phyloP scores from a whole-genome alignment of 2,888 invertebrate genomes.

The Clistopyga incitator region DNA sequence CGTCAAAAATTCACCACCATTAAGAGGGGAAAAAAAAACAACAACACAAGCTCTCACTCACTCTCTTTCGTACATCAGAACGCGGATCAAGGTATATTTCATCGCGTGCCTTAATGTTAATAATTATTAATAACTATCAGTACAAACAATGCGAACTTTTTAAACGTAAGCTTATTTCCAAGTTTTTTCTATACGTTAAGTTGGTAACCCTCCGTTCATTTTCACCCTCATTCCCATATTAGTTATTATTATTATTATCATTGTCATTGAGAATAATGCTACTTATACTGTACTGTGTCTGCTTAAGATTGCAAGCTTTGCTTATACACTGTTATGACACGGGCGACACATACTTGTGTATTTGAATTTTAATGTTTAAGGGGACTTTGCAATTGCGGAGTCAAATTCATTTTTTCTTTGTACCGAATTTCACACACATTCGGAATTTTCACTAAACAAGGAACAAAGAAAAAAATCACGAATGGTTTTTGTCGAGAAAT shows the following conservation, averaged over 20 bases:
- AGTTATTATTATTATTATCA: conserved; percentile 17
- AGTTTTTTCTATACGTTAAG: conserved; percentile 28
- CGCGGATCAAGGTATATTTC: conserved; percentile 62
- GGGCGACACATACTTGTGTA: not conserved
- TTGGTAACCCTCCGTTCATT: conserved; percentile 49
- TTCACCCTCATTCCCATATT: conserved; percentile 41
- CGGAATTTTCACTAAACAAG: too few species aligned
- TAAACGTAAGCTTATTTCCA: conserved; percentile 34
- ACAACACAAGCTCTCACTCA: conserved; percentile 64
- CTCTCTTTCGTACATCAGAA: conserved; percentile 65
- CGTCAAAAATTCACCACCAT: conserved; percentile 14
- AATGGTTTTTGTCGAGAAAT: too few species aligned
- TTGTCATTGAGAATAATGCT: conserved; percentile 45
- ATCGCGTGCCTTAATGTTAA: conserved; percentile 49
- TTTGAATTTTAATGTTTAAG: not conserved
- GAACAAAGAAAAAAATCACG: too few species aligned
- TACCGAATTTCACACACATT: too few species aligned
- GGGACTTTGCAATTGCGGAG: conserved; percentile 18
- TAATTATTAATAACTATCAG: conserved; percentile 23
- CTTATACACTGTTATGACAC: conserved; percentile 24
- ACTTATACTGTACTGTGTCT: conserved; percentile 25
- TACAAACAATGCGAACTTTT: conserved; percentile 24
- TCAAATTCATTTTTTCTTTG: not conserved
- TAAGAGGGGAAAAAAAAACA: conserved; percentile 34
- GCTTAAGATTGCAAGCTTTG: conserved; percentile 62